Conservation (phyloP, 2,113 vertebrate species). For the Sinocyclocheilus anophthalmus region DNA sequence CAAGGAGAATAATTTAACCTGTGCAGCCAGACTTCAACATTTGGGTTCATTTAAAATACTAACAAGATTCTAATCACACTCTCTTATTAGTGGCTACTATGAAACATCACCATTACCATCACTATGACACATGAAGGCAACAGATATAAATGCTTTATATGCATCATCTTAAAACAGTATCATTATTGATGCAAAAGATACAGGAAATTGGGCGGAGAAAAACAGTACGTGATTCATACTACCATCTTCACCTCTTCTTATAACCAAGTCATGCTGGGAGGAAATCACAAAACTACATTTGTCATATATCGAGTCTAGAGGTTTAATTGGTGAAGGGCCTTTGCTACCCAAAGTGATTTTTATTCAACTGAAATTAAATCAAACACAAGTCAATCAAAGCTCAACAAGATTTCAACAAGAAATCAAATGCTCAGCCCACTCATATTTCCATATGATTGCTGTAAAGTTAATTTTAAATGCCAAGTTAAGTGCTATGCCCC, state of each 20-base stretch:
- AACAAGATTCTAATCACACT: background rate
- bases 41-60: constrained; percentile 1
- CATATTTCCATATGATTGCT: background rate
- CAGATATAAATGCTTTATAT: background rate
- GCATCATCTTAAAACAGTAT: background rate
- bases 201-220: background rate
- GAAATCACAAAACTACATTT: background rate
- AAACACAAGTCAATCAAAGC: background rate
- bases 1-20: constrained; percentile 1
- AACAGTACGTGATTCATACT: background rate
- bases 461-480: background rate
- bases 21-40: background rate
- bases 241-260: background rate
- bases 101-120: background rate
- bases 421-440: too few species aligned
- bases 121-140: background rate
- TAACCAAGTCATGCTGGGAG: background rate
- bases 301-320: background rate
- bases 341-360: background rate
- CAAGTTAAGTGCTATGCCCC: background rate
- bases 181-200: background rate
- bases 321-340: background rate
- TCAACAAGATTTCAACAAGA: too few species aligned
- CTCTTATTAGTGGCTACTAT: background rate
- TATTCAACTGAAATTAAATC: background rate